phyloP scores from a whole-genome alignment of 1,140 invertebrate species.

The Megalopta genalis region DNA sequence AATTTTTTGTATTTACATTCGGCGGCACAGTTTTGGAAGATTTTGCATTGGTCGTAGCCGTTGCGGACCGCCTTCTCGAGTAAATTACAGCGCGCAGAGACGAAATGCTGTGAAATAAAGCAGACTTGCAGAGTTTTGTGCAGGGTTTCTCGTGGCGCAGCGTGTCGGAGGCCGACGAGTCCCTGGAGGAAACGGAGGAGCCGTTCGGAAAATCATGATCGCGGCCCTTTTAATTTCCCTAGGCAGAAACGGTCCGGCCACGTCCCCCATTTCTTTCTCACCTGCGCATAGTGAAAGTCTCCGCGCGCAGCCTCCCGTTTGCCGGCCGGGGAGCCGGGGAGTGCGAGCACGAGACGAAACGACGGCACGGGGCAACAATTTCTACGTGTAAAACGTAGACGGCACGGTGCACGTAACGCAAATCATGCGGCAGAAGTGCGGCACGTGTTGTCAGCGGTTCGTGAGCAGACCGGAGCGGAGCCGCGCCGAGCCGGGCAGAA shows the following conservation, averaged over 20 bases:
- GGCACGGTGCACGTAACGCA: constrained; percentile 38
- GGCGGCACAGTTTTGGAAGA: too few relatives aligned
- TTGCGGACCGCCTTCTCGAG: too few relatives aligned
- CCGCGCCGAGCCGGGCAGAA: neutral
- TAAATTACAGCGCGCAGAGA: too few relatives aligned
- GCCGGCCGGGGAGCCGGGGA: constrained; percentile 31
- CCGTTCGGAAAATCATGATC: neutral
- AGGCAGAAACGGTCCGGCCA: neutral
- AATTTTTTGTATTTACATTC: too few relatives aligned
- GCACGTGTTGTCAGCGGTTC: constrained; percentile 43
- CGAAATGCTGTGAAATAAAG: too few relatives aligned
- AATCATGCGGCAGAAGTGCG: constrained; percentile 43
- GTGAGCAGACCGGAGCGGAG: neutral
- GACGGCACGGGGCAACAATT: neutral
- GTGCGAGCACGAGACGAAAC: constrained; percentile 33
- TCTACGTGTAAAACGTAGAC: constrained; percentile 17
- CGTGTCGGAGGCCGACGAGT: too few relatives aligned
- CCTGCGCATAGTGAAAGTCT: constrained; percentile 60
- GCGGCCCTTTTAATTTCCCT: constrained; percentile 1
- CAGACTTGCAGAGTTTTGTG: too few relatives aligned
- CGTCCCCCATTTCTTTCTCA: neutral
- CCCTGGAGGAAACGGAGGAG: neutral
- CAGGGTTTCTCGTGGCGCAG: too few relatives aligned
- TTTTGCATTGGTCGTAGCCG: too few relatives aligned
- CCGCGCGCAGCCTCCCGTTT: constrained; percentile 13